Conservation (phyloP, 2,113 vertebrate genomes). For the Tyto alba region DNA sequence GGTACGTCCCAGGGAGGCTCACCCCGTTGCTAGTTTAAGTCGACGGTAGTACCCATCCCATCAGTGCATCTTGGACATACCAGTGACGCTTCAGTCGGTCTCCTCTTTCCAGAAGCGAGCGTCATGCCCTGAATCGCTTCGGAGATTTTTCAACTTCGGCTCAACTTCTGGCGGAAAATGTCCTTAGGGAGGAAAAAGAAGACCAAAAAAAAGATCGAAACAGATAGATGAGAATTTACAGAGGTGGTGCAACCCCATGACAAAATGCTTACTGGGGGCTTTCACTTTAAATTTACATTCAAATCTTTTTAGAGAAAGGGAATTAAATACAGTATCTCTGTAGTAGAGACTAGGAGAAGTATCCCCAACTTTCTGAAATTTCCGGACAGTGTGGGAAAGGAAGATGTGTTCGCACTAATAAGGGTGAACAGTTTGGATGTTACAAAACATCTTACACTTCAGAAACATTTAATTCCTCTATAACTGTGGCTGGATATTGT, state of each 20-base stretch:
- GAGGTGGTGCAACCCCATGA: background rate
- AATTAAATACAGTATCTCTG: background rate
- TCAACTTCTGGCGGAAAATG: background rate
- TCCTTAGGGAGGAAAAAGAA: background rate
- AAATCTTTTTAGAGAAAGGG: background rate
- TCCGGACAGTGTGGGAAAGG: background rate
- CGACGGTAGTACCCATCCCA: accelerated
- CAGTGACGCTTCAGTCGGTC: background rate
- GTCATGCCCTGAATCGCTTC: background rate
- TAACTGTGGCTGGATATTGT: background rate
- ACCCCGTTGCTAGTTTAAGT: accelerated
- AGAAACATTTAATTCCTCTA: background rate
- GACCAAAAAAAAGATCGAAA: too few relatives aligned
- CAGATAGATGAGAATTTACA: background rate
- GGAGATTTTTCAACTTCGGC: background rate
- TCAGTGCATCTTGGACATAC: accelerated
- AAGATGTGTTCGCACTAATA: background rate
- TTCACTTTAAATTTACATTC: background rate
- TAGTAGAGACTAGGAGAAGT: background rate
- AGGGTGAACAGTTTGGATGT: background rate
- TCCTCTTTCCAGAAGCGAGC: background rate
- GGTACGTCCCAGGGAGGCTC: background rate
- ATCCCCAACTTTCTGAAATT: background rate
- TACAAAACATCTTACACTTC: background rate
- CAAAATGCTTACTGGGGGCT: background rate